Evolutionary conservation across 1,140 invertebrate species (phyloP).

Genomic region (Kradibia gibbosae): DNA sequence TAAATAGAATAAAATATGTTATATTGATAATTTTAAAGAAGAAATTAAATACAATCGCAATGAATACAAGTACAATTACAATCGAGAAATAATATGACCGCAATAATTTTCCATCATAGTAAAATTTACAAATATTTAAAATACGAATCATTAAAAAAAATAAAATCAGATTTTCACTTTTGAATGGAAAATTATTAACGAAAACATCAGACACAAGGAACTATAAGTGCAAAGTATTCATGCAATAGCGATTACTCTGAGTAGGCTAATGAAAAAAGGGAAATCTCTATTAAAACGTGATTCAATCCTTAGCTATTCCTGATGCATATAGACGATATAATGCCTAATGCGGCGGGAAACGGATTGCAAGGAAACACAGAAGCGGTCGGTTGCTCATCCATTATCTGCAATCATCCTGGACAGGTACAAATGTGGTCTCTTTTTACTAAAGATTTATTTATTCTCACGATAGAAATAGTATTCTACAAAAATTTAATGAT

Average conservation of each 20-base stretch:
- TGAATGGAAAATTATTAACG: not conserved
- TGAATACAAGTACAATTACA: no score
- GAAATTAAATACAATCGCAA: no score
- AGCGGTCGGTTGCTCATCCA: conserved; percentile 83
- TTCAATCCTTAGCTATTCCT: conserved; percentile 79
- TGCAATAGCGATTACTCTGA: not conserved
- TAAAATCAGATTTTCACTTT: no score
- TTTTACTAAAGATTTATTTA: conserved; percentile 14
- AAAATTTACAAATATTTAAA: no score
- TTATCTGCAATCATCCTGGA: conserved; percentile 80
- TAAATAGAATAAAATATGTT: not conserved
- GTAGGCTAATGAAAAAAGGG: not conserved
- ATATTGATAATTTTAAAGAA: no score
- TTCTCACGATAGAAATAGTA: conserved; percentile 20
- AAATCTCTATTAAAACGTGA: not conserved
- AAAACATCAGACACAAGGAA: not conserved
- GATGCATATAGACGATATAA: conserved; percentile 86
- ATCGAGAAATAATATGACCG: no score
- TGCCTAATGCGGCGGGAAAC: conserved; percentile 76
- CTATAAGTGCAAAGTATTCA: not conserved
- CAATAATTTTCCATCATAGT: no score
- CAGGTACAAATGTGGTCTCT: conserved; percentile 64
- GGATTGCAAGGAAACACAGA: conserved; percentile 69
- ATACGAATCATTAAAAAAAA: no score
- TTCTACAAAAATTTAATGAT: no score